Evolutionary conservation across 2,113 vertebrate genomes (phyloP).

Genomic region (Vidua chalybeata): DNA sequence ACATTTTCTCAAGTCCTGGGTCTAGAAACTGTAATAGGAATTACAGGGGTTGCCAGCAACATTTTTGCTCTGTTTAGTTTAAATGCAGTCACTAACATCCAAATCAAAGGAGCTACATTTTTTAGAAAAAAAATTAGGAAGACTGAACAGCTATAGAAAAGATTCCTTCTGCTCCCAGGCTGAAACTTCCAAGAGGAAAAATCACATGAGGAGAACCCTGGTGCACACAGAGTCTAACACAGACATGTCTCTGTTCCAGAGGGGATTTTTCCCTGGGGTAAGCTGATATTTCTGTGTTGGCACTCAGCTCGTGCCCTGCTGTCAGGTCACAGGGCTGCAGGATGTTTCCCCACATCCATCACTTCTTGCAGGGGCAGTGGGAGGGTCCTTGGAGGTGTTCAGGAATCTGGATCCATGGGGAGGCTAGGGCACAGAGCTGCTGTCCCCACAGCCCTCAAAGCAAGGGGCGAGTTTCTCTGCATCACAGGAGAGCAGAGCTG

Average conservation of each 20-base stretch:
- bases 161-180: not conserved
- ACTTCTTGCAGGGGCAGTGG: rapidly evolving
- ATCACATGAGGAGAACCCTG: not conserved
- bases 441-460: not conserved
- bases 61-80: not conserved
- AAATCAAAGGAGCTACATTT: not conserved
- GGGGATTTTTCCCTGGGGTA: too few relatives aligned
- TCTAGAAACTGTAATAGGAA: not conserved
- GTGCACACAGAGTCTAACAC: not conserved
- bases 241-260: not conserved
- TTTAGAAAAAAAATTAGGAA: not conserved
- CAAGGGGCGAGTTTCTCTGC: not conserved
- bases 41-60: not conserved
- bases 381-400: rapidly evolving
- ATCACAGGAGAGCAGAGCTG: not conserved
- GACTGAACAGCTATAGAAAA: not conserved
- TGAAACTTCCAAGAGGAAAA: not conserved
- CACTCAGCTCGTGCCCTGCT: not conserved
- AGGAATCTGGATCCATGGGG: not conserved
- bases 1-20: not conserved
- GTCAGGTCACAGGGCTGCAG: not conserved
- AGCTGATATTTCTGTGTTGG: not conserved
- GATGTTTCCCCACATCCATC: not conserved
- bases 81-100: not conserved
- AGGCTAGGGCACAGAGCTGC: not conserved